Evolutionary conservation across 2,888 invertebrate species (phyloP).

Genomic region (Rhopalosiphum nymphaeae): DNA sequence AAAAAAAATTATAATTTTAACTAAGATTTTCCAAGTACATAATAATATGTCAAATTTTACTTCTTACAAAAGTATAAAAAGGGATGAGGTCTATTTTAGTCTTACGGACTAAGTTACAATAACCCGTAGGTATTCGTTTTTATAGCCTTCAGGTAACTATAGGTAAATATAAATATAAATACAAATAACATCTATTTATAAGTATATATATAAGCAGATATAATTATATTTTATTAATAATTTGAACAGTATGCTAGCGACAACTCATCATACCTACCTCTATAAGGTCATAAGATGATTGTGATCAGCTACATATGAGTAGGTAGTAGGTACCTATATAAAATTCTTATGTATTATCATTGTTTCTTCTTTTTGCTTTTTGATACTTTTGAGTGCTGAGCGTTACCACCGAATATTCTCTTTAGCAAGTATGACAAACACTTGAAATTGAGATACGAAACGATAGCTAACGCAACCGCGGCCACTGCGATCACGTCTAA

Average conservation of each 20-base stretch:
- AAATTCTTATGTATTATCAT: background rate
- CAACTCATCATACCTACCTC: background rate
- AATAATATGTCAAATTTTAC: no score
- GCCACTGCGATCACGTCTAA: slow-evolving; percentile 42
- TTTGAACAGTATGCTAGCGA: background rate
- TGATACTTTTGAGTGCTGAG: background rate
- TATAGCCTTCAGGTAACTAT: background rate
- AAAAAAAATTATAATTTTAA: no score
- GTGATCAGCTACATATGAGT: background rate
- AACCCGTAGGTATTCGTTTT: background rate
- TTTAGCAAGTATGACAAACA: background rate
- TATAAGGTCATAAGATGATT: background rate
- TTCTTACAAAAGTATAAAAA: no score
- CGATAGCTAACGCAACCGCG: background rate
- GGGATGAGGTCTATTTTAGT: no score
- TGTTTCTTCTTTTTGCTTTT: background rate
- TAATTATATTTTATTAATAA: background rate
- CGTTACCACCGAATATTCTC: background rate
- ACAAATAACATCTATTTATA: background rate
- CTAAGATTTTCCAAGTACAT: no score
- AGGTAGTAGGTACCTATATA: background rate
- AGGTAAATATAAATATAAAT: background rate
- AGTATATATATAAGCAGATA: no score
- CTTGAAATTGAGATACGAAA: background rate
- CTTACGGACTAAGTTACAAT: background rate